phyloP scores from a whole-genome alignment of 92 coral and sea anemone species.

The Epizoanthus ramosus region DNA sequence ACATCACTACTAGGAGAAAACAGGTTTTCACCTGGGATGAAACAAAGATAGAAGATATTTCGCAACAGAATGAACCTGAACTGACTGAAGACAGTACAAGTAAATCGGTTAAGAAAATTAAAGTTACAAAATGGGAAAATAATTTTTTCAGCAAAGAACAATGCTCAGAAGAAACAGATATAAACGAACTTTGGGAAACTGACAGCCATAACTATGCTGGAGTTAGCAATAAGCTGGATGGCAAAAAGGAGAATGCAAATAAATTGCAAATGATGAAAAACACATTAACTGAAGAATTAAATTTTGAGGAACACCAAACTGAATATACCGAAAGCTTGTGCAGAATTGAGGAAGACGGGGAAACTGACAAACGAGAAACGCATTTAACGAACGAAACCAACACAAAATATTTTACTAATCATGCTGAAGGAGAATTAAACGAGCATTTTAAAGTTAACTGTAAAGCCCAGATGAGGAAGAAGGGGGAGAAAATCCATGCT shows the following conservation, averaged over 20 bases:
- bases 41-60: background rate
- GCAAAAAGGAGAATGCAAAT: background rate
- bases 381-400: background rate
- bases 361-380: background rate
- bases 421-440: background rate
- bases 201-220: background rate
- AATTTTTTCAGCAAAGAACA: too few species aligned
- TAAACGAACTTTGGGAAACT: background rate
- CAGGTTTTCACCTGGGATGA: background rate
- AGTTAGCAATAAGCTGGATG: background rate
- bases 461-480: background rate
- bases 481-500: too few species aligned
- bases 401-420: background rate
- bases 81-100: too few species aligned
- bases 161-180: background rate
- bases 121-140: too few species aligned
- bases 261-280: background rate
- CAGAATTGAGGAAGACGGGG: too few species aligned
- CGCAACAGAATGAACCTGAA: background rate
- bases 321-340: background rate
- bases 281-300: background rate
- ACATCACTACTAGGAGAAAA: background rate
- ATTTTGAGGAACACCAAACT: background rate
- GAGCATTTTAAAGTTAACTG: background rate
- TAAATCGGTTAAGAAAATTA: too few species aligned